Evolutionary conservation across 2,113 vertebrate genomes (phyloP).

Genomic region (Myiozetetes cayanensis): DNA sequence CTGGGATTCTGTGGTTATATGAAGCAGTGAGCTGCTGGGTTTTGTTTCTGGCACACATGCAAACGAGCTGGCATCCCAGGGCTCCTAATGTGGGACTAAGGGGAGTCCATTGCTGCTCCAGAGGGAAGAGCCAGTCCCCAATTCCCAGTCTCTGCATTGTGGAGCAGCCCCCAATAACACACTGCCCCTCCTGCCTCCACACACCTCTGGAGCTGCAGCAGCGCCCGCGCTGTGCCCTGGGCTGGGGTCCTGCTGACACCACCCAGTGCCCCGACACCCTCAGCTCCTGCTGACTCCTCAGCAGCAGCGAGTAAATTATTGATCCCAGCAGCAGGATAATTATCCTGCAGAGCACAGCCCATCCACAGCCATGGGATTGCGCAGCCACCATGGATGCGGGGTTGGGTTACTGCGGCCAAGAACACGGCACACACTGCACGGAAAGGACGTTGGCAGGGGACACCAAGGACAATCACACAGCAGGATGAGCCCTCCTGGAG

Average conservation of each 20-base stretch:
- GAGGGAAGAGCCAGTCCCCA: not conserved
- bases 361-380: fast-evolving
- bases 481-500: not conserved
- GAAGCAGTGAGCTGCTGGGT: not conserved
- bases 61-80: fast-evolving
- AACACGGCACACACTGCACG: not conserved
- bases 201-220: fast-evolving
- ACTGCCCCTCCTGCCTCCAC: fast-evolving
- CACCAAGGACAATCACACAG: not conserved
- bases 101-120: not conserved
- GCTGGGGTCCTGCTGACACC: not conserved
- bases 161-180: not conserved
- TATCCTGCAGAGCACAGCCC: not conserved
- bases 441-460: not conserved
- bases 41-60: not conserved
- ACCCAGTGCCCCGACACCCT: not conserved
- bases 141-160: fast-evolving
- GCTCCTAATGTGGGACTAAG: not conserved
- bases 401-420: not conserved
- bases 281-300: not conserved
- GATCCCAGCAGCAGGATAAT: not conserved
- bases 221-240: fast-evolving
- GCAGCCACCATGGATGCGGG: not conserved
- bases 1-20: not conserved
- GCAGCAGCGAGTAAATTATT: not conserved